Evolutionary conservation across 2,797 vertebrate species (phyloP).

Genomic region (Gila robusta): DNA sequence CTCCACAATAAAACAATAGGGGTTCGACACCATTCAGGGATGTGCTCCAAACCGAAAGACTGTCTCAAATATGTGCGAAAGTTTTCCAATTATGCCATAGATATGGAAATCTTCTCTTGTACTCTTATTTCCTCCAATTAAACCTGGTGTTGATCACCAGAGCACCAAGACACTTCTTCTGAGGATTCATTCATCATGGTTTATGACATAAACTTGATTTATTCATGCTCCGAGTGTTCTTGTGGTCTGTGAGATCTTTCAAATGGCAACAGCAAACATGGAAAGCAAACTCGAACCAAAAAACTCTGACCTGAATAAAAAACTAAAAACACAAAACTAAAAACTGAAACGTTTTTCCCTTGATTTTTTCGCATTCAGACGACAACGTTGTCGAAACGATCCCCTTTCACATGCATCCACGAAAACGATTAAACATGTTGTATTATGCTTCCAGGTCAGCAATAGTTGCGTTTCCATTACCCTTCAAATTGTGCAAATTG

Average conservation of each 20-base stretch:
- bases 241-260: not conserved
- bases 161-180: not conserved
- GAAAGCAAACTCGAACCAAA: not conserved
- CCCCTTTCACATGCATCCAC: too few relatives aligned
- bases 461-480: not conserved
- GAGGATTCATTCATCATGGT: not conserved
- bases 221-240: not conserved
- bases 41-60: not conserved
- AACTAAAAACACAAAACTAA: too few relatives aligned
- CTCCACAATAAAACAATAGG: slow-evolving; percentile 17
- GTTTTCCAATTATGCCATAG: slow-evolving; percentile 8
- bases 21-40: not conserved
- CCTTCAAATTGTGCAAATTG: too few relatives aligned
- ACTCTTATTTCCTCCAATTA: not conserved
- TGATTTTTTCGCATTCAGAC: too few relatives aligned
- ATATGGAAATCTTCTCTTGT: slow-evolving; percentile 17
- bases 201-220: not conserved
- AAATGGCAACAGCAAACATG: not conserved
- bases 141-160: not conserved
- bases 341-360: not conserved
- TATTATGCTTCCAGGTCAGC: not conserved
- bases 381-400: too few relatives aligned
- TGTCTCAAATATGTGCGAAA: not conserved
- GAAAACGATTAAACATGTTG: not conserved
- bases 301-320: not conserved